Base-by-base conservation (phyloP, 2,797 vertebrate genomes). In the Centropyge bicolor region DNA sequence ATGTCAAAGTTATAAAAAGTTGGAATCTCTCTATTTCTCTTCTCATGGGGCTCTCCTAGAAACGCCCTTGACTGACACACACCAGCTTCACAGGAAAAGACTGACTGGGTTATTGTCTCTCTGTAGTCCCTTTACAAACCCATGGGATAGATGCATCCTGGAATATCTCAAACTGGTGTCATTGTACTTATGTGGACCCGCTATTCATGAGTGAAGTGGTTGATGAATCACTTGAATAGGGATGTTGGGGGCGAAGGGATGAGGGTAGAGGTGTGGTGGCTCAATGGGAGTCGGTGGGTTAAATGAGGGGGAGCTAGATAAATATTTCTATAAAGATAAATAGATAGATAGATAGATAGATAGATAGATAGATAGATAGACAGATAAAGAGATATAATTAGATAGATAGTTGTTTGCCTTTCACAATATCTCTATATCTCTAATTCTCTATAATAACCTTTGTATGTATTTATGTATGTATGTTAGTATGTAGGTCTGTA, bases 101-200 rank as follows among this genome's bases (percentile, higher is more conserved):
- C 27, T 49, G 54, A 11, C 35, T 22, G 41, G 2, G 12, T 48
- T 38, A 24, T 20, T 41, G 22, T 57, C 35, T 22, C 20, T 46
- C 13, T 51, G 61, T 36, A 45, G 12, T 46, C 74, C 22, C 46
- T 52, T 56, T 8, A 46, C 36, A 51, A 38, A 59, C 36, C 11
- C 27, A 7, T 20, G 35, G 38, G 71, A 71, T 38, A 24, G 61
- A 74, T 70, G 52, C 4, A 35, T 35, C 46, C 45, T 46, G 55
- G 64, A 66, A 36, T n/a, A 76, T 27, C 62, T 75, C 75, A 22
- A 56, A 8, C 49, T 14, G 38, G 13, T 66, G 56, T 62, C 35
- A 27, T 11, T 56, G 19, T 14, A 5, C 22, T 55, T 20, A 55
- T 31, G 62, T 55, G 19, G 19, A 45, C 49, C 19, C 24, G 4